These are phyloP conservation scores for Pseudomyrmex dendroicus DNA, from an alignment of 1,140 invertebrate genomes.

Conservation along the genomic window DNA sequence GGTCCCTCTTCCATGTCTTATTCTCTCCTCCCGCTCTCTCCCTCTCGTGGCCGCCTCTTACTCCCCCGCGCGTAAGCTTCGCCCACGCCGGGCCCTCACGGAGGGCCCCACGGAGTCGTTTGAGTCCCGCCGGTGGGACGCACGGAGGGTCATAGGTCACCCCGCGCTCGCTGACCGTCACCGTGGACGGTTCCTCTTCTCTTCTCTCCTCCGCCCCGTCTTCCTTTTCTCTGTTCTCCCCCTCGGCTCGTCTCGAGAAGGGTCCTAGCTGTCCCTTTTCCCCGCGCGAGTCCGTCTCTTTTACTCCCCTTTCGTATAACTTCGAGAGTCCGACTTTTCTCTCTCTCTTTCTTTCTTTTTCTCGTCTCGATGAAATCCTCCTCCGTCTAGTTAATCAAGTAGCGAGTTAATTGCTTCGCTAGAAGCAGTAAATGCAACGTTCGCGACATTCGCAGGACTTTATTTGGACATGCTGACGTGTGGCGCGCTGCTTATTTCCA, in stretches of 20 bases:
- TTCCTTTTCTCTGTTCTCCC: conserved; percentile 60
- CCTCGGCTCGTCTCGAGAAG: conserved; percentile 13
- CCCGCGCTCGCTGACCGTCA: conserved; percentile 85
- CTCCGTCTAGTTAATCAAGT: conserved; percentile 48
- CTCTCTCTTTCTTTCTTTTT: not conserved
- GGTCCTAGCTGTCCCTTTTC: not conserved
- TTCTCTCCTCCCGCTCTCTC: conserved; percentile 78
- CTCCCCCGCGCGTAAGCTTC: conserved; percentile 73
- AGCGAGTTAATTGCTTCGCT: conserved; percentile 53
- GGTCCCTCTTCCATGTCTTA: conserved; percentile 57
- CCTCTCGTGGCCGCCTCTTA: conserved; percentile 51
- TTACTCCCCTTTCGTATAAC: conserved; percentile 43
- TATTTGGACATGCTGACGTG: conserved; percentile 36
- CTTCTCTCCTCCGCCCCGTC: conserved; percentile 66
- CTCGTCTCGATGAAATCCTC: not conserved
- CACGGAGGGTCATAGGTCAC: conserved; percentile 82
- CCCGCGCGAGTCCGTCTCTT: conserved; percentile 18
- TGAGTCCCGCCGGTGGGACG: conserved; percentile 64
- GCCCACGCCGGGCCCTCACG: conserved; percentile 79
- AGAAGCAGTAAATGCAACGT: conserved; percentile 12
- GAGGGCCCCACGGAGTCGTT: conserved; percentile 72
- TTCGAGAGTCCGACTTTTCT: conserved; percentile 51
- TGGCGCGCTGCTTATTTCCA: not conserved
- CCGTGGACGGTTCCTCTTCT: conserved; percentile 82
- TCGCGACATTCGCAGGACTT: conserved; percentile 37